These are phyloP conservation scores for Zoanthus sansibaricus DNA, from an alignment of 92 coral and sea anemone genomes.

Conservation along the genomic window DNA sequence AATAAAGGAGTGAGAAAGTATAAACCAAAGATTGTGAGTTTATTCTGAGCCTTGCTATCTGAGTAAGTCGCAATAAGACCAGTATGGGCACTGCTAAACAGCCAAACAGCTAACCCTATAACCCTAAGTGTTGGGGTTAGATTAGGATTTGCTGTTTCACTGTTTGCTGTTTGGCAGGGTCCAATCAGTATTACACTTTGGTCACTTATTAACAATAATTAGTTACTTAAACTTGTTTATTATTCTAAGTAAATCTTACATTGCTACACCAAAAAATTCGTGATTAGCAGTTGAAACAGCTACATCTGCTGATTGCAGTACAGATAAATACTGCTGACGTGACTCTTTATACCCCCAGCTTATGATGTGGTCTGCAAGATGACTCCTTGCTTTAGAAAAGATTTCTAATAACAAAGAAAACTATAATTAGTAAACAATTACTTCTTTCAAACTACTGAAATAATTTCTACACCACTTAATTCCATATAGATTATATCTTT, in stretches of 20 bases:
- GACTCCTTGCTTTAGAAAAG: conserved; percentile 75
- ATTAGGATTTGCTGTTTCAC: too few species aligned
- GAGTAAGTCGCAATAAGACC: too few species aligned
- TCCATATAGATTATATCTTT: not conserved
- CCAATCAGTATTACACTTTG: too few species aligned
- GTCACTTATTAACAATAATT: too few species aligned
- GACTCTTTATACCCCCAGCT: conserved; percentile 93
- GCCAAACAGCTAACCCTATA: not conserved
- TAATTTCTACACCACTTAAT: not conserved
- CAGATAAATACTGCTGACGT: conserved; percentile 66
- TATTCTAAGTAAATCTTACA: conserved; percentile 64
- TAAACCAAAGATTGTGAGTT: too few species aligned
- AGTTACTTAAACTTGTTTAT: not conserved
- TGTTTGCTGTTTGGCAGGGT: too few species aligned
- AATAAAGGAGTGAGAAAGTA: too few species aligned
- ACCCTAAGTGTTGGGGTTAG: too few species aligned
- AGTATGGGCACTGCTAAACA: not conserved
- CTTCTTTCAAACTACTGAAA: too few species aligned
- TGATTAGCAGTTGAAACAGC: conserved; percentile 94
- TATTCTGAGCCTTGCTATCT: too few species aligned
- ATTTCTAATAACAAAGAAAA: conserved; percentile 51
- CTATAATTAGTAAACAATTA: not conserved
- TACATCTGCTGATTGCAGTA: conserved; percentile 81
- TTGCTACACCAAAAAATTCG: conserved; percentile 97
- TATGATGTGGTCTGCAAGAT: conserved; percentile 63